A percentile compares a stretch with the other conserved stretches of the same genome.
These are phyloP conservation scores for Pyrgilauda ruficollis DNA, from an alignment of 2,113 vertebrate genomes.

Conservation along the genomic window DNA sequence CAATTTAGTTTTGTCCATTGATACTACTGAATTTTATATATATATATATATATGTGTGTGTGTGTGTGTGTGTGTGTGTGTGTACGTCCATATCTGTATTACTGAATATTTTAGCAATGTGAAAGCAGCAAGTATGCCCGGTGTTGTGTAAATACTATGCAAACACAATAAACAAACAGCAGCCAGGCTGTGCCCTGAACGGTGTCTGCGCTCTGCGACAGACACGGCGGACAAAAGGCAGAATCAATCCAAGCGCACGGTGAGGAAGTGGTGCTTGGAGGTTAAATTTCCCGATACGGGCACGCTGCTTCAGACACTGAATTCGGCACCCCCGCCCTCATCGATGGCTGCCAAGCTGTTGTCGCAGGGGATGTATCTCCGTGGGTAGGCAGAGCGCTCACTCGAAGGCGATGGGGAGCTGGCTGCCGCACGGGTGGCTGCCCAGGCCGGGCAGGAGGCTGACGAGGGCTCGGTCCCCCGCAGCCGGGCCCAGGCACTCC, in stretches of 20 bases:
- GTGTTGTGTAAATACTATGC: background rate
- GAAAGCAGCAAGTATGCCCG: background rate
- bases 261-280: background rate
- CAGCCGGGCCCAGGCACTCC: background rate
- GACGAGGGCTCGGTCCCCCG: rapidly evolving
- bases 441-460: rapidly evolving
- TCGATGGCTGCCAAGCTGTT: rapidly evolving
- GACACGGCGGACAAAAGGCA: background rate
- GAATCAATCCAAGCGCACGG: background rate
- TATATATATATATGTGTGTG: too few relatives aligned
- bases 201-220: background rate
- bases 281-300: background rate
- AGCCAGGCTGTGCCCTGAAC: background rate
- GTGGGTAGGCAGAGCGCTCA: rapidly evolving
- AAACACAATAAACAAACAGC: background rate
- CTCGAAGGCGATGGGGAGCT: rapidly evolving
- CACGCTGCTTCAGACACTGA: background rate
- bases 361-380: background rate
- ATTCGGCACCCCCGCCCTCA: background rate
- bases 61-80: too few relatives aligned
- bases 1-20: background rate
- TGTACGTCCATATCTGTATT: background rate
- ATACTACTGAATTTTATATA: too few relatives aligned
- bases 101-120: background rate
- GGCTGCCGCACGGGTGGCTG: rapidly evolving